Base-by-base conservation (phyloP, 2,797 vertebrate genomes). In the Coccyzus lansbergi region DNA sequence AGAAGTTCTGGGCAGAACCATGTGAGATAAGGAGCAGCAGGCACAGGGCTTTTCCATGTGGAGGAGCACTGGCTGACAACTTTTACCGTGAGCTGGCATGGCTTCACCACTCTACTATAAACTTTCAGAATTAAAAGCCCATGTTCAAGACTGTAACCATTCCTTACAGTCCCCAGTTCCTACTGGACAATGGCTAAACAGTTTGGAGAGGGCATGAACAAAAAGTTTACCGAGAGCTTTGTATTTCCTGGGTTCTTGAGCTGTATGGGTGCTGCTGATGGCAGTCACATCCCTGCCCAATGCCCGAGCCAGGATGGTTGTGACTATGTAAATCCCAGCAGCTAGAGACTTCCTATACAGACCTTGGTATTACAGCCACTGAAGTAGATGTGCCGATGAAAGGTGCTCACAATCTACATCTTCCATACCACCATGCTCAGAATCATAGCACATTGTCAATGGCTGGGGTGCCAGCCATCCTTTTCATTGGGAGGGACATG, bases 211-310 rank as follows among this genome's bases (percentile, higher is more conserved):
- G 18, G 12, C 49, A 68, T 4, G 7, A 28, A 17, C 24, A 64
- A 68, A 72, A 51, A n/a, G 19, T 31, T 44, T 51, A 69, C 6
- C 11, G 26, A 69, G 15, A 79, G 25, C 9, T 82, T 58, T 60
- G 9, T 17, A 4, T n/a, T 76, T 80, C 42, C 14, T 4, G 22
- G 10, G 29, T 33, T 83, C 40, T 19, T 18, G 38, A 83, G 26
- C 38, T 38, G n/a, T 34, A 51, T 0, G 3, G 28, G 16, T 29
- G 16, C 12, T 81, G 38, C 13, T 76, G 33, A 10, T 21, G 8
- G 20, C 10, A 83, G 10, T 6, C 0, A 25, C 1, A 2, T 8
- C 68, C 22, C 59, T 17, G 40, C 2, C 3, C 9, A 3, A 0
- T 2, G 2, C 22, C 12, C 51, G 22, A 44, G 14, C 44, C 34